Evolutionary conservation across 2,888 invertebrate species (phyloP).

Genomic region (Drosophila leonis): DNA sequence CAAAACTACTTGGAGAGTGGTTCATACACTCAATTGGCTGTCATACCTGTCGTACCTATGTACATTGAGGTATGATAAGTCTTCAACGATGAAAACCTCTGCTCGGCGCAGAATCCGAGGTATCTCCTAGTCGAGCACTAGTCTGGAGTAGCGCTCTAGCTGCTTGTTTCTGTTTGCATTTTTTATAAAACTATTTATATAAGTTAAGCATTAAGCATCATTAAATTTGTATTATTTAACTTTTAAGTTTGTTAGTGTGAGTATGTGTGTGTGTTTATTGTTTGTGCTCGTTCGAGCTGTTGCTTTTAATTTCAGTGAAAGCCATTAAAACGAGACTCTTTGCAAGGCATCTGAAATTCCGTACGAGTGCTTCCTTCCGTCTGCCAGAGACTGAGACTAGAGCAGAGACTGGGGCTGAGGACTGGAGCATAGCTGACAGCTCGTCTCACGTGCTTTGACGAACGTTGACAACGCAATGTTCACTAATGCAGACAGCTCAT

Average conservation of each 20-base stretch:
- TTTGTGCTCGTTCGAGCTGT: constrained; percentile 12
- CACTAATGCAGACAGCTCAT: constrained; percentile 66
- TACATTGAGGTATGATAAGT: no score
- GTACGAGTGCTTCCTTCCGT: not conserved
- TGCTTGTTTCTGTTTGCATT: not conserved
- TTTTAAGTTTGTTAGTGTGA: constrained; percentile 9
- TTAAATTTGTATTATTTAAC: constrained; percentile 35
- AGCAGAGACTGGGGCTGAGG: not conserved
- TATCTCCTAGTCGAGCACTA: constrained; percentile 2
- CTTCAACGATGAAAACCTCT: no score
- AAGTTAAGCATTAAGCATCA: constrained; percentile 33
- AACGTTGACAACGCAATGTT: constrained; percentile 78
- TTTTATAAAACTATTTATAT: constrained; percentile 17
- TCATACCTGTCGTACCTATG: no score
- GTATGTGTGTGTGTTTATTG: constrained; percentile 5
- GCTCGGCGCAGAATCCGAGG: no score
- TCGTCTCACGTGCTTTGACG: constrained; percentile 60
- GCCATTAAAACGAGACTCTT: constrained; percentile 55
- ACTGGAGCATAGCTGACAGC: constrained; percentile 10
- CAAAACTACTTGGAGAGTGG: no score
- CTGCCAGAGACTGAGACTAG: not conserved
- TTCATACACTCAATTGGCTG: no score
- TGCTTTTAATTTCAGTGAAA: constrained; percentile 65
- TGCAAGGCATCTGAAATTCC: constrained; percentile 1
- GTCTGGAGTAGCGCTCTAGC: not conserved